Evolutionary conservation across 2,797 vertebrate species (phyloP), one percentile per base, ranked within the genome.

Genomic region (Microctenopoma lineatum): DNA sequence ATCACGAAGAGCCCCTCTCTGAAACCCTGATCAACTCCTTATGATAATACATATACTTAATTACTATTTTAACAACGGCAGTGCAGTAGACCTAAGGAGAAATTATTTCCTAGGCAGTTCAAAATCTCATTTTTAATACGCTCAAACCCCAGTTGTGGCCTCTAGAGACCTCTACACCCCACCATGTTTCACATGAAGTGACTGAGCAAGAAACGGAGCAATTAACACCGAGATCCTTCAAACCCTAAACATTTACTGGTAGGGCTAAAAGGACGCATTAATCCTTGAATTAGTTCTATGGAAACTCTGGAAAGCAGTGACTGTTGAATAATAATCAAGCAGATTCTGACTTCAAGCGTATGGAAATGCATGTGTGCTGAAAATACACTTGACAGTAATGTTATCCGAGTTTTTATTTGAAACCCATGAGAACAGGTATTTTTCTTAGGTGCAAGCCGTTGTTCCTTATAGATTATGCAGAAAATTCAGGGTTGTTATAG

Each of bases 171-270:
- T 48, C 59, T 36, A 48, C 46, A 64, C 15, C 15, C 34, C 21
- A 62, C 42, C 38, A 39, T 34, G 36, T 62, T 44, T 62, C 15
- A 70, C 52, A 54, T 34, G 53, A 77, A 42, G 55, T 39, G 46
- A 76, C 44, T 45, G 36, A 60, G 46, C 25, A 29, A 32, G 8
- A 21, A 62, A 15, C 21, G 15, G 0, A 32, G 26, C 13, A 59
- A 66, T 50, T 46, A 52, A 21, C 42, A 50, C n/a, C 3, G 12
- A 46, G n/a, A 29, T 29, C 27, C 4, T 50, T 12, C 53, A 13
- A 76, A 16, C 34, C 45, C 3, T 26, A 15, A 62, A 32, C 45
- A 39, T 21, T 47, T 2, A 58, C 39, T 39, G 12, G 42, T 3
- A 41, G 5, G 27, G 36, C 15, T 42, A 41, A 29, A 50, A 25